Conservation (phyloP, 2,888 invertebrate genomes). For the Pristionchus arcanus region DNA sequence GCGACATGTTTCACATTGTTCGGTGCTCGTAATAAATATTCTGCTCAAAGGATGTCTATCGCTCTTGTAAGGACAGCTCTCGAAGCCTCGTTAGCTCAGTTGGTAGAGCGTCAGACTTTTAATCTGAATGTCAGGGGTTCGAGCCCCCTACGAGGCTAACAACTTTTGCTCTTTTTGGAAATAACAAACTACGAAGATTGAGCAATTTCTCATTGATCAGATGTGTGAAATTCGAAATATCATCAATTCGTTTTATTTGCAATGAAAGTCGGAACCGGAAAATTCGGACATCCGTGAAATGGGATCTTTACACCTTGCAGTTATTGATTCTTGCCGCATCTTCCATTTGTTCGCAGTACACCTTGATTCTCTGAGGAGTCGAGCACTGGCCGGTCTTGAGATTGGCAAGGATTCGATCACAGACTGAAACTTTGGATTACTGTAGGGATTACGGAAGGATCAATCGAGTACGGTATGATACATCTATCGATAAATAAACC, state of each 20-base stretch:
- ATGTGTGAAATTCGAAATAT: too few relatives aligned
- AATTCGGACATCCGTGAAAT: not conserved
- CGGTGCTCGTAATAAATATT: not conserved
- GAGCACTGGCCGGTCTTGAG: constrained; percentile 7
- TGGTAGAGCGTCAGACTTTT: constrained; percentile 53
- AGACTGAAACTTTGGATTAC: constrained; percentile 20
- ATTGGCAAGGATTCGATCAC: not conserved
- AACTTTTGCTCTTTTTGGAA: not conserved
- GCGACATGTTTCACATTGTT: not conserved
- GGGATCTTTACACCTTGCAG: not conserved
- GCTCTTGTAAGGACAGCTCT: not conserved
- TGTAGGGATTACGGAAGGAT: too few relatives aligned
- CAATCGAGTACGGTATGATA: too few relatives aligned
- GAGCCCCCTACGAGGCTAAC: constrained; percentile 8
- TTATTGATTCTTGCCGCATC: not conserved
- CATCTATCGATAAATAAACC: not conserved
- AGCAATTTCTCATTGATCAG: too few relatives aligned
- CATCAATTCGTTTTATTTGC: too few relatives aligned
- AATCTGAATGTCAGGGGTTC: constrained; percentile 34
- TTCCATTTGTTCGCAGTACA: constrained; percentile 31
- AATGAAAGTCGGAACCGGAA: not conserved
- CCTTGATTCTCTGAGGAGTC: constrained; percentile 1
- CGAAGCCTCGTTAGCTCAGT: constrained; percentile 51
- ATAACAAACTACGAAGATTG: too few relatives aligned
- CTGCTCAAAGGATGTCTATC: not conserved